Evolutionary conservation across 2,113 vertebrate genomes (phyloP).

Genomic region (Zosterops lateralis): DNA sequence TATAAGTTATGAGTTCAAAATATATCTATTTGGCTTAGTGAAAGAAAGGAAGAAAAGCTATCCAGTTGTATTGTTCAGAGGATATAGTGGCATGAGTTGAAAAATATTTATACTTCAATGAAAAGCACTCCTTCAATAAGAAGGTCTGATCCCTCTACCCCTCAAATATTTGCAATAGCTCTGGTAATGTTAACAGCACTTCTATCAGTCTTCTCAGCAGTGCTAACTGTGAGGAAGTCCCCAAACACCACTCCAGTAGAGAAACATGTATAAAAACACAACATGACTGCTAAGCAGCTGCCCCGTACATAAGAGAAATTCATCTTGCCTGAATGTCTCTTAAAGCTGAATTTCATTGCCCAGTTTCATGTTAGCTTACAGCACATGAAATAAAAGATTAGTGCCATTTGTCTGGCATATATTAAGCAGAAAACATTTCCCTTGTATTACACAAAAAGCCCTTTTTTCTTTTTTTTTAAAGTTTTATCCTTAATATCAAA

Average conservation of each 20-base stretch:
- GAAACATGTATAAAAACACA: not conserved
- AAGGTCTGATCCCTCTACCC: not conserved
- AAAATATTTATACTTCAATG: not conserved
- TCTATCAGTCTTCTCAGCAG: not conserved
- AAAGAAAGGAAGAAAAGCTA: not conserved
- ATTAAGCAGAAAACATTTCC: not conserved
- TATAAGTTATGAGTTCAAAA: not conserved
- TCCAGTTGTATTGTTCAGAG: not conserved
- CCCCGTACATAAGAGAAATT: not conserved
- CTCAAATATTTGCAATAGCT: not conserved
- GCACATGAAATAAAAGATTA: not conserved
- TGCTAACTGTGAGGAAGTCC: not conserved
- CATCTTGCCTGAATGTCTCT: not conserved
- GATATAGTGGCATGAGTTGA: not conserved
- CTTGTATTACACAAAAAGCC: accelerated
- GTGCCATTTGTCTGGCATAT: not conserved
- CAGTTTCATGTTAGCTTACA: not conserved
- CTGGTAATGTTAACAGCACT: not conserved
- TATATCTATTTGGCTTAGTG: not conserved
- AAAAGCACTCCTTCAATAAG: not conserved
- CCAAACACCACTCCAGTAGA: not conserved
- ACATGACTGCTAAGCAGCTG: not conserved
- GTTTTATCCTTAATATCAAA: not conserved
- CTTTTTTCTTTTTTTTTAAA: not conserved
- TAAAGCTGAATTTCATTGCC: not conserved